Base-by-base conservation (phyloP, 1,140 invertebrate species). In the Thaumetopoea pityocampa region DNA sequence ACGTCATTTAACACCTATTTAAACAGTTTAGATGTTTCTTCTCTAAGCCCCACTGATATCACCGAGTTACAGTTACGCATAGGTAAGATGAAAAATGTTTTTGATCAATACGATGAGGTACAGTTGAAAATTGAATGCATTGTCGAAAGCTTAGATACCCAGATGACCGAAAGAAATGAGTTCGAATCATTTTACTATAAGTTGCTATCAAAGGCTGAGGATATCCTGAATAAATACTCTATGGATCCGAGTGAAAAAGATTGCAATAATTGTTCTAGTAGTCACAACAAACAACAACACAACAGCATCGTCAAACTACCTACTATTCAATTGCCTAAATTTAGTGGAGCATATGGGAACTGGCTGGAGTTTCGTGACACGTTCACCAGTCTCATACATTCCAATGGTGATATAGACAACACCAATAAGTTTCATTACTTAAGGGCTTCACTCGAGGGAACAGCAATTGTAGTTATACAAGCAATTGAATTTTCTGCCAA, bases 401-500 rank as follows among this genome's bases (percentile, higher is more conserved):
- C 7, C 4, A 38, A 38, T 28, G 36, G 20, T 14, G 8, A 19
- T 3, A 38, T 38, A 18, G 36, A 37, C 8, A 8, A 26, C 4
- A 36, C 26, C 5, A 36, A 36, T 24, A 29, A 38, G 9, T 38
- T 29, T 26, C 34, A 44, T 29, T 34, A 44, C 19, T 22, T 47
- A 33, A 32, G 44, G 15, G 15, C 27, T 20, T 28, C 9, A 16
- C 34, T 51, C 26, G 40, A 33, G 8, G 28, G 40, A 22, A 33
- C 27, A 3, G 40, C 38, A 12, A n/a, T 16, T 23, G 11, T 35
- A 6, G 30, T 40, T 4, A 40, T 51, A n/a, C 28, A 26, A 26
- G 40, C 35, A 2, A 30, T 51, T 17, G 42, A 51, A 9, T 51
- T 51, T 41, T 26, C 35, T 6, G 28, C 29, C 6, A 9, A 24